phyloP scores from a whole-genome alignment of 2,113 vertebrate species.

The Forbesichthys papilliferus region DNA sequence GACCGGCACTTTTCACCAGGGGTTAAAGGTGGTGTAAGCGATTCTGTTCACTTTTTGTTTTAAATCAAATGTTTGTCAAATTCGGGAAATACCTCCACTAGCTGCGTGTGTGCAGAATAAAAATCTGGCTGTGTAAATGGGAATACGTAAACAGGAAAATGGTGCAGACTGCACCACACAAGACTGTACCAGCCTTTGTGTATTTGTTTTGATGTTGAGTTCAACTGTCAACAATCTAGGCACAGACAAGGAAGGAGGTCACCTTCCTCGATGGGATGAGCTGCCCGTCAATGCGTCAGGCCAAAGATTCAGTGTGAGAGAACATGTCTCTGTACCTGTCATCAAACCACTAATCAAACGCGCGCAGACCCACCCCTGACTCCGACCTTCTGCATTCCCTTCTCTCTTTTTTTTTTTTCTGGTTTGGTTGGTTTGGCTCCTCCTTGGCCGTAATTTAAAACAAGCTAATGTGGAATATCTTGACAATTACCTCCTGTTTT shows the following conservation, averaged over 20 bases:
- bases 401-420: fast-evolving
- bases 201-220: too few relatives aligned
- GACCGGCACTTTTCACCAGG: background rate
- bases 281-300: background rate
- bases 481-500: constrained; percentile 28
- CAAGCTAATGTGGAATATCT: constrained; percentile 3
- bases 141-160: too few relatives aligned
- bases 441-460: background rate
- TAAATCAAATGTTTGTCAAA: too few relatives aligned
- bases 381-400: constrained; percentile 6
- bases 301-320: constrained; percentile 16
- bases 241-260: background rate
- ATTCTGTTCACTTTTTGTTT: too few relatives aligned
- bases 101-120: too few relatives aligned
- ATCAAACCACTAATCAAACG: constrained; percentile 19
- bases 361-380: background rate
- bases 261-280: background rate
- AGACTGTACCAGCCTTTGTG: too few relatives aligned
- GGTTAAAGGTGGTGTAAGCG: too few relatives aligned
- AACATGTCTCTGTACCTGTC: constrained; percentile 20
- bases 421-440: background rate
- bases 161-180: too few relatives aligned
- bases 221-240: too few relatives aligned
- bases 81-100: too few relatives aligned
- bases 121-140: too few relatives aligned